phyloP scores from a whole-genome alignment of 2,797 vertebrate genomes.

The Petrocephalus sullivani region DNA sequence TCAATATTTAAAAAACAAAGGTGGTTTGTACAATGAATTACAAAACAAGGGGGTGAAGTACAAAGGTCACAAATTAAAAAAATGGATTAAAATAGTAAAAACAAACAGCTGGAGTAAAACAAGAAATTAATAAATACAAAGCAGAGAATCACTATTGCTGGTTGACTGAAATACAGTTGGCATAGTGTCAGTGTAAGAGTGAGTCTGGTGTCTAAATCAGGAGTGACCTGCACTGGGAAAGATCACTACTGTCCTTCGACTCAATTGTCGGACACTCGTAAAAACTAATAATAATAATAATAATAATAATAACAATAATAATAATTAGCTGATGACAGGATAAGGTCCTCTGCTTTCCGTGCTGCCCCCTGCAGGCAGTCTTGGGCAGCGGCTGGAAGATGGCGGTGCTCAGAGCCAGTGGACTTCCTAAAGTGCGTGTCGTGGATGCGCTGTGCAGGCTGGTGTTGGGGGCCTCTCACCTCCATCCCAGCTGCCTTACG shows the following conservation, averaged over 20 bases:
- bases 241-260: constrained; percentile 35
- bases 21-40: constrained; percentile 32
- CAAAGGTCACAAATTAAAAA: constrained; percentile 1
- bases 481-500: constrained; percentile 37
- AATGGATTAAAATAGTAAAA: constrained; percentile 1
- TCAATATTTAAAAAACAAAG: constrained; percentile 42
- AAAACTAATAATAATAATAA: constrained; percentile 36
- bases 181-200: background rate
- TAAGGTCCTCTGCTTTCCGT: background rate
- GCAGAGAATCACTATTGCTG: background rate
- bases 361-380: constrained; percentile 45
- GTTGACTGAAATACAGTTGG: constrained; percentile 12
- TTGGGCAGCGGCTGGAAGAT: constrained; percentile 38
- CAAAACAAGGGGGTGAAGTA: background rate
- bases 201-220: constrained; percentile 30
- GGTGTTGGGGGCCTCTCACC: constrained; percentile 22
- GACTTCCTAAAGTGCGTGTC: constrained; percentile 14
- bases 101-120: background rate
- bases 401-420: constrained; percentile 29
- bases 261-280: constrained; percentile 31
- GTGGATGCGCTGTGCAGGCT: constrained; percentile 44
- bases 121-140: background rate
- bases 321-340: constrained; percentile 33
- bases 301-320: constrained; percentile 35
- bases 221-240: constrained; percentile 5